Evolutionary conservation across 92 coral and sea anemone species (phyloP), one percentile per base, ranked within the genome.

Genomic region (Paramuricea clavata): DNA sequence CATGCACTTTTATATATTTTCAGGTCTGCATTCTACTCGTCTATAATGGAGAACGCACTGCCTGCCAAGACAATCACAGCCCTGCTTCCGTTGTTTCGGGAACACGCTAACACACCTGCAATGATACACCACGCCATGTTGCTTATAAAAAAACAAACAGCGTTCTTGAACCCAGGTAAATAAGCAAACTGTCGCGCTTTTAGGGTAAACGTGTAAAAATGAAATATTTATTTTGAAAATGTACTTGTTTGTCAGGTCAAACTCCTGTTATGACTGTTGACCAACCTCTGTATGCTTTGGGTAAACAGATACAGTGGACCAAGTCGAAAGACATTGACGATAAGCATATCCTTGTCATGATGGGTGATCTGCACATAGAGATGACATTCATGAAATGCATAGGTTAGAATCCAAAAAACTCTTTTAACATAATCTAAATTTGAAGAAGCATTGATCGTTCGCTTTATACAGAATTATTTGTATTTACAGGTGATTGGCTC

Each of bases 331-430:
- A n/a, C n/a, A n/a, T n/a, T n/a, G n/a, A 27, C 49, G 49, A 69
- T n/a, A 34, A 69, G 19, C 75, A 69, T 69, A 30, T 69, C 43
- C 75, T 69, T 21, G 43, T 69, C 26, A 69, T 69, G 75, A 69
- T 69, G 75, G 75, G 75, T 69, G 75, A 69, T 34, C 75, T 69
- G 75, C 75, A 69, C 47, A 69, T 69, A 2, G 75, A 69, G 75
- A 69, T 69, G 75, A 69, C 75, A 69, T 31, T 69, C 75, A 69
- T 69, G 75, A 69, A 69, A 69, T 69, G 75, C 47, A 17, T 69
- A 69, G 75, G 75, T 69, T 0, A 69, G 75, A 69, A n/a, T n/a
- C n/a, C n/a, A n/a, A n/a, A n/a, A n/a, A n/a, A n/a, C n/a, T n/a
- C n/a, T n/a, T n/a, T n/a, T n/a, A n/a, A n/a, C n/a, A n/a, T n/a